Conservation (phyloP, 2,797 vertebrate genomes). For the Sebastiscus tertius region DNA sequence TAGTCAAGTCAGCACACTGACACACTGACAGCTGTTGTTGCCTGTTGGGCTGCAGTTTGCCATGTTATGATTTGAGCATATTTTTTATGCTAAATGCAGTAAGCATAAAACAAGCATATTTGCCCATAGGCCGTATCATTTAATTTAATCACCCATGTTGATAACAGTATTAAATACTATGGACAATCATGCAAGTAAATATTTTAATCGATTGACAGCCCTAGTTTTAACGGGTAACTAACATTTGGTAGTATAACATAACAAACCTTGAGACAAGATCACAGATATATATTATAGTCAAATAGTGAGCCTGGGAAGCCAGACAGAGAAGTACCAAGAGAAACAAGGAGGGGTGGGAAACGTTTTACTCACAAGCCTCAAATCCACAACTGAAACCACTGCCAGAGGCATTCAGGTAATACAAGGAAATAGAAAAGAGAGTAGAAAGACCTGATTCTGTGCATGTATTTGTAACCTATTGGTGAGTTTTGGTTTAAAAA, state of each 20-base stretch:
- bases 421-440: background rate
- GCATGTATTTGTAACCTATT: background rate
- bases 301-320: background rate
- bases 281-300: background rate
- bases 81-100: too few species aligned
- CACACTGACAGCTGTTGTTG: too few species aligned
- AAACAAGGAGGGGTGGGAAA: background rate
- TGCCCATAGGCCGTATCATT: too few species aligned
- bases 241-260: background rate
- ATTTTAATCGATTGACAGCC: too few species aligned
- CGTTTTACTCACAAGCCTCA: background rate
- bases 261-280: background rate
- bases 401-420: background rate
- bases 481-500: slow-evolving; percentile 2
- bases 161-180: too few species aligned
- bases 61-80: too few species aligned
- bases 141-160: too few species aligned
- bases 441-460: background rate
- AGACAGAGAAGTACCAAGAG: background rate
- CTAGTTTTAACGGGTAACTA: background rate
- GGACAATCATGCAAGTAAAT: too few species aligned
- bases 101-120: too few species aligned
- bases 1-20: too few species aligned
- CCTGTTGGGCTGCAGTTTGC: too few species aligned
- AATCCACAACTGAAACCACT: background rate